Percentiles rank a stretch among this genome's conserved stretches.
phyloP scores from a whole-genome alignment of 2,888 invertebrate species.

The Hymenopus coronatus region DNA sequence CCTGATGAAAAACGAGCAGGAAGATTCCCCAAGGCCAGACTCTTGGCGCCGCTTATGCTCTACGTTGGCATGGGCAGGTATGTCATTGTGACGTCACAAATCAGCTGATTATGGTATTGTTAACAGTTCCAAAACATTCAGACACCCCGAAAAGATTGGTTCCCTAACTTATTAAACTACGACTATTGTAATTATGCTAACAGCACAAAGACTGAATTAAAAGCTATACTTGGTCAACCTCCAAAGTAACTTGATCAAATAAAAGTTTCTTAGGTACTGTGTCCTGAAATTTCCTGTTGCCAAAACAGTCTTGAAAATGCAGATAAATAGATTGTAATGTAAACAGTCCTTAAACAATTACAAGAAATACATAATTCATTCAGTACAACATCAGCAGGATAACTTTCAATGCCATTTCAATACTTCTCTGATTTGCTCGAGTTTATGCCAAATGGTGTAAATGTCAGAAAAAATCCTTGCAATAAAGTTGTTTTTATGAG shows the following conservation, averaged over 20 bases:
- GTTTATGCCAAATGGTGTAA: no score
- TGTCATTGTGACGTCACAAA: not conserved
- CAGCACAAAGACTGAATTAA: not conserved
- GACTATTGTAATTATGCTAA: not conserved
- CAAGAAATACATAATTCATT: no score
- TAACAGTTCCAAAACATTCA: not conserved
- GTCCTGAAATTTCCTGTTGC: not conserved
- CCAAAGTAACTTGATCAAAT: not conserved
- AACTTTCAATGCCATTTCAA: no score
- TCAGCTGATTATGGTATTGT: not conserved
- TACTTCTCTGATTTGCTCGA: no score
- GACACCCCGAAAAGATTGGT: not conserved
- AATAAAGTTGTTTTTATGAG: no score
- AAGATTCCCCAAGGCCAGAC: not conserved
- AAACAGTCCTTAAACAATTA: no score
- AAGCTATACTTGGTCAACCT: not conserved
- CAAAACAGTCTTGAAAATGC: no score
- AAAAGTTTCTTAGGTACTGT: not conserved
- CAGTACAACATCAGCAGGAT: no score
- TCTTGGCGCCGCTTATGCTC: not conserved
- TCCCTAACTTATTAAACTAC: not conserved
- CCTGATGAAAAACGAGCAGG: not conserved
- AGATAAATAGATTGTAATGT: no score
- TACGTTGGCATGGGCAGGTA: not conserved
- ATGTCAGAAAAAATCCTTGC: no score